Evolutionary conservation across 2,888 invertebrate species (phyloP).

Genomic region (Aphidoletes aphidimyza): DNA sequence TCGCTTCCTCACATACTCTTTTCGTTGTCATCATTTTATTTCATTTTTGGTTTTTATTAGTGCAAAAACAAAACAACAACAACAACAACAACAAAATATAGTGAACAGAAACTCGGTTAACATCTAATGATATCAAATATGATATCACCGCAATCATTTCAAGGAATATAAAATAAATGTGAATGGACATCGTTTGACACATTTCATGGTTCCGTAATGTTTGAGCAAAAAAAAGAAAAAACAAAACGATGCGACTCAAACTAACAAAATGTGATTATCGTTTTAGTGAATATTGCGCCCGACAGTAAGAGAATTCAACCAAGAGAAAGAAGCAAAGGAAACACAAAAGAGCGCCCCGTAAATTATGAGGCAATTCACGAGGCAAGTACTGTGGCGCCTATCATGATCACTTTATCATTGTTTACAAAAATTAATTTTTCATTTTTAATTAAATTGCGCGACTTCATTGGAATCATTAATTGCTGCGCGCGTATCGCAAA

Average conservation of each 20-base stretch:
- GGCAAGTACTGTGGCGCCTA: constrained; percentile 35
- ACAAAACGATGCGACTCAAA: not conserved
- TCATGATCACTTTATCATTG: constrained; percentile 32
- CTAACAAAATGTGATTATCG: too few species aligned
- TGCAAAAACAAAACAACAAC: not conserved
- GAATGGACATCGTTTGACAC: constrained; percentile 49
- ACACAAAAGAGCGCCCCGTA: not conserved
- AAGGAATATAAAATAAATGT: constrained; percentile 41
- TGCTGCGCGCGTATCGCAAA: not conserved
- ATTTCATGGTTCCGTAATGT: constrained; percentile 36
- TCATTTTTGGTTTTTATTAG: not conserved
- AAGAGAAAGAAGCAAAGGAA: not conserved
- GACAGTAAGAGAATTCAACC: not conserved
- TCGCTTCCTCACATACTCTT: constrained; percentile 18
- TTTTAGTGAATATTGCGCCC: too few species aligned
- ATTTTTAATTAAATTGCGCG: constrained; percentile 39
- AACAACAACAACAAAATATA: too few species aligned
- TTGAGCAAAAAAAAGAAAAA: too few species aligned
- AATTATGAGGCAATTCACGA: constrained; percentile 12
- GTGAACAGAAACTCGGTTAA: constrained; percentile 36
- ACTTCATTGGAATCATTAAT: constrained; percentile 41
- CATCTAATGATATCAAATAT: constrained; percentile 49
- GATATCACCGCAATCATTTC: constrained; percentile 38
- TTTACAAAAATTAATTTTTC: constrained; percentile 45
- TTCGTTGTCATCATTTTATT: not conserved